Evolutionary conservation across 2,797 vertebrate species (phyloP), one percentile per base, ranked within the genome.

Genomic region (Dallia pectoralis): DNA sequence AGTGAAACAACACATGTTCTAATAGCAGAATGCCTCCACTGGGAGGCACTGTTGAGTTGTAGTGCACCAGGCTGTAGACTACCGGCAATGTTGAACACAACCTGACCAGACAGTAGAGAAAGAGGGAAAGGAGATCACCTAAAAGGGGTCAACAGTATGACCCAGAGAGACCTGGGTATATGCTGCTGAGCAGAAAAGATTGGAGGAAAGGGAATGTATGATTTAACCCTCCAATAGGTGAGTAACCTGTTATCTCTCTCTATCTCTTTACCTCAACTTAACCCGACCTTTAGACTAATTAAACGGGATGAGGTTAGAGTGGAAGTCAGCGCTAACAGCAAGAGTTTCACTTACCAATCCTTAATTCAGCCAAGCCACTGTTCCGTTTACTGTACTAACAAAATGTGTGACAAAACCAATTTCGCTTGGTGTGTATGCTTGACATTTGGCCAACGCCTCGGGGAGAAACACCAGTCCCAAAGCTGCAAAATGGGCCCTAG

Each of bases 241-340:
- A 63, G 16, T 63, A 29, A 63, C 61, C 61, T 63, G 29, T 63
- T 12, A 27, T 12, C 53, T 59, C 22, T 59, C 53, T 56, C 22
- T 9, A 5, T 33, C 47, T 40, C 49, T 19, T 25, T 7, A 59
- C 53, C 22, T 25, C 25, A 59, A 9, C 22, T 19, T n/a, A n/a
- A n/a, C n/a, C n/a, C 53, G 25, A 47, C 76, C 81, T 76, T 81
- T 76, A 81, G 76, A 82, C 79, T 84, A 86, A 84, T 85, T 79
- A 87, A 76, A 83, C 73, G 72, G 74, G 84, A 83, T 69, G 78
- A 85, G 79, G n/a, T 56, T 7, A 70, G 3, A 7, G 30, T 33
- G 83, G 66, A 68, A 68, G 56, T 59, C 53, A 59, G 53, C 11
- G 53, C 53, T 12, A 59, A 59, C 53, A 25, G 53, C 53, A 70